phyloP scores from a whole-genome alignment of 2,888 invertebrate species.

The Eupithecia insigniata region DNA sequence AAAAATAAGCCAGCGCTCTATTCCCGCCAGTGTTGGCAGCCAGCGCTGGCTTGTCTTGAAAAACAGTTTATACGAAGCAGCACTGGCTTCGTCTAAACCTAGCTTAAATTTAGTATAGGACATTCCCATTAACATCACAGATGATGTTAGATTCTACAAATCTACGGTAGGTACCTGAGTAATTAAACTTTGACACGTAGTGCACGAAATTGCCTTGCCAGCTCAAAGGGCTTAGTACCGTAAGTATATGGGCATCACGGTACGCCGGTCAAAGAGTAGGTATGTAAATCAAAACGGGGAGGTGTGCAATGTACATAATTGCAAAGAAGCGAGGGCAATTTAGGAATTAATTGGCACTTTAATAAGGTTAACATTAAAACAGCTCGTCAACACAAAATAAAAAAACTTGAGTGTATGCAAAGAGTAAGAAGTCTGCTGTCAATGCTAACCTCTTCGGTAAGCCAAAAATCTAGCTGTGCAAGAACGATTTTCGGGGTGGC shows the following conservation, averaged over 20 bases:
- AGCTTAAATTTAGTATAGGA: too few relatives aligned
- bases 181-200: not conserved
- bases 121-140: not conserved
- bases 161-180: not conserved
- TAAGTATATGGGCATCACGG: not conserved
- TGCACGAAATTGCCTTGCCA: constrained; percentile 13
- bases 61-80: too few relatives aligned
- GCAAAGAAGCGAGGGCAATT: not conserved
- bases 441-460: not conserved
- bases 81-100: too few relatives aligned
- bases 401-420: not conserved
- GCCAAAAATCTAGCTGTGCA: too few relatives aligned
- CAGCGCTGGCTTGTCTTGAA: too few relatives aligned
- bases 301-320: constrained; percentile 2
- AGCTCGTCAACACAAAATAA: not conserved
- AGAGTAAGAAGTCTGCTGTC: not conserved
- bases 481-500: too few relatives aligned
- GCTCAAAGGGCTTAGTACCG: not conserved
- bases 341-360: not conserved
- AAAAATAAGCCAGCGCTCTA: too few relatives aligned
- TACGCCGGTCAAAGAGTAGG: constrained; percentile 12
- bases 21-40: too few relatives aligned
- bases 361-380: not conserved
- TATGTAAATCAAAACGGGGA: constrained; percentile 16
- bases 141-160: not conserved